Evolutionary conservation across 2,797 vertebrate genomes (phyloP), one percentile per base, ranked within the genome.

Genomic region (Merluccius polli): DNA sequence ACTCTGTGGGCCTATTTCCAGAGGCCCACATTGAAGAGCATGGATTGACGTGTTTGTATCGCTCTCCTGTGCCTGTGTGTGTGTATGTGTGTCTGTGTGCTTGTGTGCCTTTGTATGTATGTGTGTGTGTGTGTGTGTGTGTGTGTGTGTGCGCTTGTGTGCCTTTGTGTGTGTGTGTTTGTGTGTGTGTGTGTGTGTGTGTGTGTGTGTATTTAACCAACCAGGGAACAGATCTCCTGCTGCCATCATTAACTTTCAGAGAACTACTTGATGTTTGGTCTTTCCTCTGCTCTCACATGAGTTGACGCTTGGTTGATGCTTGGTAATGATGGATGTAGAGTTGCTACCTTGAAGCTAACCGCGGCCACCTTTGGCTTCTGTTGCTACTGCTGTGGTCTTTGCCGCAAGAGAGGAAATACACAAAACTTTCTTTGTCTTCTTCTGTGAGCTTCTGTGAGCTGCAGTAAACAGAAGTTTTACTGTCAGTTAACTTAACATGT

Each of bases 251-350:
- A 83, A 72, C 74, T 48, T 18, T 38, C 69, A 76, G 79, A 84
- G 77, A 82, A 83, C 83, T 86, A 75, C 74, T 29, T 33, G 18
- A 41, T 79, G 78, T 41, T 76, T 84, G 44, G 16, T 52, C 21
- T 52, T 52, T 52, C 44, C 44, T 52, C 44, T 52, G 15, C 44
- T 52, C 16, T 48, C 44, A 48, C 44, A 48, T 15, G 13, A 18
- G 44, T 52, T 52, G 44, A 52, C 18, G 44, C 44, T 52, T 21
- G 16, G 44, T 52, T 52, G 44, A 52, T 52, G 44, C 44, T 52
- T 21, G 15, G 16, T 52, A 18, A 18, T 18, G 16, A 52, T 21
- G 44, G 16, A 18, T 21, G 16, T 5, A 16, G 44, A 52, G 18
- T 52, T 52, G 44, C 15, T 52, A 18, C 16, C 18, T 16, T 52